Percentiles rank a stretch among this genome's conserved stretches.
Conservation (phyloP, 2,888 invertebrate genomes). For the Trissonchulus latispiculum region DNA sequence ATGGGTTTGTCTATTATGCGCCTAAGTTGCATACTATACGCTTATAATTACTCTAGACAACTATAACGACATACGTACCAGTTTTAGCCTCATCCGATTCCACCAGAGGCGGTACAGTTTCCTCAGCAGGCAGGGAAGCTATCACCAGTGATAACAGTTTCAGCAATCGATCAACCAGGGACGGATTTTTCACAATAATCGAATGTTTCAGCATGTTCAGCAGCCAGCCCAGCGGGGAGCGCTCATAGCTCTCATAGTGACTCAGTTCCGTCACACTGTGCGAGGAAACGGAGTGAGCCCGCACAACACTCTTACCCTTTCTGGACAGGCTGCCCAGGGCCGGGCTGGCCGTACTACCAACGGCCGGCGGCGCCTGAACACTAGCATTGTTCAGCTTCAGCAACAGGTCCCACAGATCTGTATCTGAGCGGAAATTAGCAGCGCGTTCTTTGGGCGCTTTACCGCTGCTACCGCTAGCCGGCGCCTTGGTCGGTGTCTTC, state of each 20-base stretch:
- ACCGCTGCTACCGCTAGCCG: constrained; percentile 10
- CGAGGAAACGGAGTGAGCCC: neutral
- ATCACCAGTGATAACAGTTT: constrained; percentile 60
- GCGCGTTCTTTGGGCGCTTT: no score
- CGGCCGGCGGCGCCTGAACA: constrained; percentile 44
- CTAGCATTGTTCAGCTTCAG: constrained; percentile 60
- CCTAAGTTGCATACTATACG: no score
- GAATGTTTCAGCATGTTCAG: constrained; percentile 64
- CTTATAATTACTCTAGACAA: no score
- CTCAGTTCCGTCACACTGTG: neutral
- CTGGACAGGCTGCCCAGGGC: neutral
- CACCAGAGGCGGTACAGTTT: no score
- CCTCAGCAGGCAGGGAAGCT: constrained; percentile 28
- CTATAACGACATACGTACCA: no score
- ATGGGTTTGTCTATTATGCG: no score
- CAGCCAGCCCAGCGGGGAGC: constrained; percentile 60
- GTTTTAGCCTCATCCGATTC: no score
- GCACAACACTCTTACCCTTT: neutral
- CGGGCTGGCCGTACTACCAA: neutral
- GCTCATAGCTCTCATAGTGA: constrained; percentile 29
- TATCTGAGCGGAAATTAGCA: no score
- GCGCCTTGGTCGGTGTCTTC: constrained; percentile 15
- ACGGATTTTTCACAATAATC: constrained; percentile 62
- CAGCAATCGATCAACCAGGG: constrained; percentile 65
- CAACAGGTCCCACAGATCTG: constrained; percentile 66